Evolutionary conservation across 2,113 vertebrate genomes (phyloP), one percentile per base, ranked within the genome.

Genomic region (Casuarius casuarius): DNA sequence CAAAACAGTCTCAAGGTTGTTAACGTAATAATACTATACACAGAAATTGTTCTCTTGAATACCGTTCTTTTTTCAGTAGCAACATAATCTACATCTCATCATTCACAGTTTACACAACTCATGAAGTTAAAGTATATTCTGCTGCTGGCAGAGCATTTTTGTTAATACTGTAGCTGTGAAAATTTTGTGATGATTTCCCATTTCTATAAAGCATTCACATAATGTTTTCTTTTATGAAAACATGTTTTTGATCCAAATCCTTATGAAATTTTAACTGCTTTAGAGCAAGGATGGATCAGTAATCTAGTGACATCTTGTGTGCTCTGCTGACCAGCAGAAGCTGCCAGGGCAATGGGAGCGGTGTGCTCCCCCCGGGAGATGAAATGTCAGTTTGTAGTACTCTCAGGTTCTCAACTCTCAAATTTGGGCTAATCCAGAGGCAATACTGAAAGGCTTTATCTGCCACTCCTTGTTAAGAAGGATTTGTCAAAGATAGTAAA

Each of bases 401-500:
- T 73, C 56, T 63, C 35, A n/a, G 20, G 21, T 87, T 91, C 38
- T 59, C n/a, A 75, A 62, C 66, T 84, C 70, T 91, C 62, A 74
- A 66, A 79, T 28, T 22, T 56, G 70, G n/a, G 74, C 73, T 95
- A 84, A 94, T 92, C 83, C n/a, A 29, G 51, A 46, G 59, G 65
- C 79, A 74, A 12, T 61, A 75, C 48, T 35, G n/a, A 21, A 65
- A 23, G 70, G 12, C 61, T 89, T 95, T 89, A 38, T 75, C 70
- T 89, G 73, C 73, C 58, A 63, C 51, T 67, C 42, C 58, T 56
- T 61, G 16, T 46, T 81, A 94, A 89, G 61, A 86, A 51, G 65
- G 87, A 92, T 95, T 96, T 95, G 62, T 89, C 74, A 75, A 91
- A 89, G 87, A 92, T 20, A 89, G 70, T 46, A 56, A 33, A 91